Conservation (phyloP, 1,140 invertebrate genomes). For the Limonius californicus region DNA sequence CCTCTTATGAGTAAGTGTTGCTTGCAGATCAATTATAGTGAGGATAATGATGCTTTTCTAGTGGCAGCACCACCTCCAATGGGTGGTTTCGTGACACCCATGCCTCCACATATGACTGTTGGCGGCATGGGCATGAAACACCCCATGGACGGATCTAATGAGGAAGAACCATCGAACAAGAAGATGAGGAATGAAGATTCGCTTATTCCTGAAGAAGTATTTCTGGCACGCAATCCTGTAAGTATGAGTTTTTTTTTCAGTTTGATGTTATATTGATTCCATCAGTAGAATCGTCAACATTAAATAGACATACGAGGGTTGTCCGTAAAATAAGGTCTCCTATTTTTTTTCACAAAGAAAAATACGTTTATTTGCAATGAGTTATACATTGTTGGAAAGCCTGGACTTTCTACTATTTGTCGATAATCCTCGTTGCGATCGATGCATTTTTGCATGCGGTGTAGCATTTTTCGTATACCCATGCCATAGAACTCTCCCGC, state of each 20-base stretch:
- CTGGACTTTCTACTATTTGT: too few species aligned
- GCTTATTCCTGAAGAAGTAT: slow-evolving; percentile 83
- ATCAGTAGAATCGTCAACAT: not conserved
- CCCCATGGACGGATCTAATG: slow-evolving; percentile 48
- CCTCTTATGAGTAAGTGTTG: slow-evolving; percentile 59
- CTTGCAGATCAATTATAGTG: too few species aligned
- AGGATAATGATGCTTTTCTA: too few species aligned
- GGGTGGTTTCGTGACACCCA: slow-evolving; percentile 49
- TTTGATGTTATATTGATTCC: not conserved
- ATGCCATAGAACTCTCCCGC: too few species aligned
- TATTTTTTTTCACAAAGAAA: too few species aligned
- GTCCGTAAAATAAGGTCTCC: too few species aligned
- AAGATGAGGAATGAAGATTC: slow-evolving; percentile 89
- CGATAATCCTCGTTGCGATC: too few species aligned
- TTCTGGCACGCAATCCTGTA: slow-evolving; percentile 62
- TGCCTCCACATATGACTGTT: slow-evolving; percentile 46
- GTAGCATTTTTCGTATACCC: too few species aligned
- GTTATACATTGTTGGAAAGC: too few species aligned
- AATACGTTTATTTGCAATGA: too few species aligned
- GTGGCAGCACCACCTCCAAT: slow-evolving; percentile 51
- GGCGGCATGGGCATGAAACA: slow-evolving; percentile 52
- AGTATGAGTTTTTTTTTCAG: slow-evolving; percentile 18
- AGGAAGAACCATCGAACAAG: slow-evolving; percentile 86
- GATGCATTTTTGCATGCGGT: too few species aligned
- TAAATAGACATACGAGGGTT: too few species aligned